These are phyloP conservation scores for Cybosia mesomella DNA, from an alignment of 2,888 invertebrate species.

Conservation along the genomic window DNA sequence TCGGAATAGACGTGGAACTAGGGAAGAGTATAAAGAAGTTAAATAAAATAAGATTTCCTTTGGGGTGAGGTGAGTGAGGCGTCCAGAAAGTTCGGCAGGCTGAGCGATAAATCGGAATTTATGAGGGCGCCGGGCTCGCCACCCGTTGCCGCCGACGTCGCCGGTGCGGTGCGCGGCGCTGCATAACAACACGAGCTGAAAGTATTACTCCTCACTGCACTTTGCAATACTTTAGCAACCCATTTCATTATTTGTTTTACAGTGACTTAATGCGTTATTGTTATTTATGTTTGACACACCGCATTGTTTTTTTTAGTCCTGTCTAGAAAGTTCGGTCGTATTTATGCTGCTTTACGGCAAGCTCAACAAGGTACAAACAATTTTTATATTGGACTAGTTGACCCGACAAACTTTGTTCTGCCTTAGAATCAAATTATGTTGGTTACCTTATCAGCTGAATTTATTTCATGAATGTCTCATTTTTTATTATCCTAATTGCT, in stretches of 20 bases:
- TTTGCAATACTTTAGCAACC: conserved; percentile 44
- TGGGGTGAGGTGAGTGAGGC: conserved; percentile 73
- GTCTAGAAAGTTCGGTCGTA: not conserved
- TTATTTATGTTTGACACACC: conserved; percentile 6
- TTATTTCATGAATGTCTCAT: no score
- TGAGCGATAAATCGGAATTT: conserved; percentile 81
- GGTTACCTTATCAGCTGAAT: no score
- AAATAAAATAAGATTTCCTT: conserved; percentile 79
- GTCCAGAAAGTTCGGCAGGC: conserved; percentile 83
- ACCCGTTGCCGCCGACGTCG: conserved; percentile 32
- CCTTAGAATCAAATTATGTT: no score
- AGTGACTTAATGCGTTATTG: not conserved
- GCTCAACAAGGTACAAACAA: no score
- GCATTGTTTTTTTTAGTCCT: not conserved
- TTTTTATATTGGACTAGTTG: no score
- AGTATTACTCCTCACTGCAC: conserved; percentile 58
- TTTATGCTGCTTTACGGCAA: no score
- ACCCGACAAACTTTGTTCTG: no score
- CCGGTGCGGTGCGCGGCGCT: conserved; percentile 44
- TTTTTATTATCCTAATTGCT: no score
- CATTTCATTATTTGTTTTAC: conserved; percentile 40
- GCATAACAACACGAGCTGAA: conserved; percentile 67
- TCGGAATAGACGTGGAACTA: conserved; percentile 62
- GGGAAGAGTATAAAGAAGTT: conserved; percentile 74
- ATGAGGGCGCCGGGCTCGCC: conserved; percentile 69